Evolutionary conservation across 2,797 vertebrate species (phyloP).

Genomic region (Cyclopterus lumpus): DNA sequence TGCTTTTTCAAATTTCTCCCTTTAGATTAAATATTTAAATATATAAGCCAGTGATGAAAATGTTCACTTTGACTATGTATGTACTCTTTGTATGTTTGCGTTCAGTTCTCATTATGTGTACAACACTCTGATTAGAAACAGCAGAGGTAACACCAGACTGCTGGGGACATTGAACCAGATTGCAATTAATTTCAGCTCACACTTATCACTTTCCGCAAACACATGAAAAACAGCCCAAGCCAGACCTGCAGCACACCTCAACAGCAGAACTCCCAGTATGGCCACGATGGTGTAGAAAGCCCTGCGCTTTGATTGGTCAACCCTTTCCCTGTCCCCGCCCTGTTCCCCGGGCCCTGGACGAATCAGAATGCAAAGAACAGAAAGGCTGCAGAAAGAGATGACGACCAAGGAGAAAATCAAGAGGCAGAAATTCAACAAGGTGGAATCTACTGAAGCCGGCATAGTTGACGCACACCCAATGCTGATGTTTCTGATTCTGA

Average conservation of each 20-base stretch:
- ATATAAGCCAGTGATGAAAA: no score
- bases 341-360: slow-evolving; percentile 40
- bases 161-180: background rate
- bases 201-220: background rate
- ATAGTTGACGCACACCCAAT: background rate
- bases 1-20: no score
- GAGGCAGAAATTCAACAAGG: accelerated
- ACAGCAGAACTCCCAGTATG: no score
- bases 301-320: no score
- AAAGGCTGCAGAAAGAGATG: slow-evolving; percentile 33
- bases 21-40: no score
- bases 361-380: slow-evolving; percentile 39
- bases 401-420: background rate
- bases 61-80: no score
- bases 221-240: no score
- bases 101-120: background rate
- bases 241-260: no score
- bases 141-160: slow-evolving; percentile 42
- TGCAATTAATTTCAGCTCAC: accelerated
- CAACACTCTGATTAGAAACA: slow-evolving; percentile 41
- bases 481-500: slow-evolving; percentile 36
- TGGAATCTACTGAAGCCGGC: accelerated
- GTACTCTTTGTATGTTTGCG: background rate
- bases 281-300: no score
- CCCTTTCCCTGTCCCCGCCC: background rate